Base-by-base conservation (phyloP, 2,113 vertebrate genomes). In the Ceratotherium simum region DNA sequence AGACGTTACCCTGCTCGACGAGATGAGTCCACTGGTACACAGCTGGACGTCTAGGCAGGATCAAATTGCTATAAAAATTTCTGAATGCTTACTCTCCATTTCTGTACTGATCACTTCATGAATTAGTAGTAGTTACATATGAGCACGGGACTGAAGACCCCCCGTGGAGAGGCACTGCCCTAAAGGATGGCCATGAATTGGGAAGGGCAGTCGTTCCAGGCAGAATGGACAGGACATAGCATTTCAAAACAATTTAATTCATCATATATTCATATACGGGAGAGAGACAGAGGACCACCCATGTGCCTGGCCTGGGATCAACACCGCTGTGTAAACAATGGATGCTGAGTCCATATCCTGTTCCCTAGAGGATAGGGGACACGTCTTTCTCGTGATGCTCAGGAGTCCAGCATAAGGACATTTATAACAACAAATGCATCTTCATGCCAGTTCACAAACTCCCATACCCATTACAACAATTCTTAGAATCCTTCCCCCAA, bases 131-230 rank as follows among this genome's bases (percentile, higher is more conserved):
- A 29, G 46, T 69, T 62, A 1, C 1, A 7, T 11, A 13, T 1
- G 29, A 42, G 4, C 6, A 2, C 6, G 7, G 23, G 13, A 29
- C 42, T 1, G 33, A 8, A 42, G 29, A 14, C 27, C 31, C 18
- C 17, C 9, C 0, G 2, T n/a, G 27, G 31, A 58, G 4, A 25
- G 2, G 12, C 2, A 1, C 3, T 36, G 39, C 36, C 70, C 9
- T 20, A 21, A 60, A 64, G 51, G 60, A 76, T 2, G 51, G 16
- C 13, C 31, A 51, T 51, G 73, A 72, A 69, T 5, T 39, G 16
- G 25, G 21, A 58, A 60, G 58, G 60, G 14, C n/a, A 29, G 39
- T 25, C 33, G 14, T 4, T 29, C 23, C 21, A 27, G n/a, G 36
- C 25, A 10, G 10, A 89, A 5, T 20, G 29, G 10, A 84, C 7